Base-by-base conservation (phyloP, 2,888 invertebrate species). In the Proisotoma minuta region DNA sequence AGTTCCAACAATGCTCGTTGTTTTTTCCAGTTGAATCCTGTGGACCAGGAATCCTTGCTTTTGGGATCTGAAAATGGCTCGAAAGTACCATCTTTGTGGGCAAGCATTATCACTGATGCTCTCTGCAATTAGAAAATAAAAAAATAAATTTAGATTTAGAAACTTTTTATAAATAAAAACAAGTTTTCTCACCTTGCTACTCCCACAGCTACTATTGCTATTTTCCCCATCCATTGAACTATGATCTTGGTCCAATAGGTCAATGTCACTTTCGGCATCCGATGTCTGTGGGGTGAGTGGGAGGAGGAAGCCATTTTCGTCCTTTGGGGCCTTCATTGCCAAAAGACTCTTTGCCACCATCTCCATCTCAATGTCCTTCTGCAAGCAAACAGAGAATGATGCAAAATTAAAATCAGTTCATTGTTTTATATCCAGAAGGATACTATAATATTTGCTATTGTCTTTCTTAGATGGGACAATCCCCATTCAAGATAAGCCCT, bases 91-190 rank as follows among this genome's bases (percentile, higher is more conserved):
- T 89, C 87, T 67, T 87, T 87, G 77, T 87, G 87, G 5, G 88
- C 91, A 72, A 85, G 85, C 89, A 91, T 91, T 72, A 92, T 92
- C 70, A 93, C 92, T 12, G 91, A 90, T 28, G 85, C 81, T 28
- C 77, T 77, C 61, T 76, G 39, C 15, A 20, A n/a, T n/a, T n/a
- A n/a, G n/a, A n/a, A n/a, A n/a, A n/a, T n/a, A n/a, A n/a, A n/a
- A n/a, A n/a, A n/a, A n/a, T n/a, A n/a, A n/a, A n/a, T n/a, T n/a
- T n/a, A n/a, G n/a, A n/a, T n/a, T n/a, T n/a, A n/a, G n/a, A n/a
- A n/a, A n/a, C n/a, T n/a, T n/a, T n/a, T n/a, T n/a, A n/a, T n/a
- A n/a, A n/a, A n/a, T n/a, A n/a, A n/a, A n/a, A n/a, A n/a, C n/a
- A n/a, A n/a, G n/a, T n/a, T n/a, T n/a, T n/a, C n/a, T n/a, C n/a